A percentile compares a stretch with the other conserved stretches of the same genome.
Evolutionary conservation across 2,797 vertebrate species (phyloP).

Genomic region (Alca torda): DNA sequence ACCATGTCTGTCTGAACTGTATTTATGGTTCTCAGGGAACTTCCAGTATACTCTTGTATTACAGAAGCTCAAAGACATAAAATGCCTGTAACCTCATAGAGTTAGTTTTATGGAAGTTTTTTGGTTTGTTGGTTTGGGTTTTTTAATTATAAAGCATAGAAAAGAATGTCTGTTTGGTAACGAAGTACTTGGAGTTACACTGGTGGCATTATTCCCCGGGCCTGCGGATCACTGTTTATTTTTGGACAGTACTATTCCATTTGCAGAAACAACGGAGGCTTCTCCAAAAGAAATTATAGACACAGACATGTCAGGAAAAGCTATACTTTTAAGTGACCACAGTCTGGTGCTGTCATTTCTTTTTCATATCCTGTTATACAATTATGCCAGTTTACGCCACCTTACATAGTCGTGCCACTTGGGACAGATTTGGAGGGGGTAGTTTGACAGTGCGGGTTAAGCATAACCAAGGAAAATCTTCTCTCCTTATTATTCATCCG

Average conservation of each 20-base stretch:
- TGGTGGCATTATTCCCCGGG: neutral
- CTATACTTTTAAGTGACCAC: neutral
- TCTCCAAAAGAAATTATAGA: neutral
- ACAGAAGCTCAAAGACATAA: neutral
- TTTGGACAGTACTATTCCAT: neutral
- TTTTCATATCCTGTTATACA: neutral
- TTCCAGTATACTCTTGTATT: neutral
- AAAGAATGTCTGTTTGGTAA: neutral
- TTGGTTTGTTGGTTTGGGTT: neutral
- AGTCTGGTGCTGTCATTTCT: neutral
- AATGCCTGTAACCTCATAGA: neutral
- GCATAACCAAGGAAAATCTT: neutral
- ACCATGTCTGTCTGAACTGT: neutral
- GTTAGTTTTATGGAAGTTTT: neutral
- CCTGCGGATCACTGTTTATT: neutral
- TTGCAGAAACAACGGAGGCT: neutral
- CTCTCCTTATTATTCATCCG: neutral
- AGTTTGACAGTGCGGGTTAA: neutral
- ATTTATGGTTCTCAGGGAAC: neutral
- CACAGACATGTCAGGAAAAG: neutral
- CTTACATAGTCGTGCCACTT: neutral
- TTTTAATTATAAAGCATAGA: neutral
- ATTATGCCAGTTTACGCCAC: neutral
- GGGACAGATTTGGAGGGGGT: neutral
- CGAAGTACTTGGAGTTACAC: neutral